phyloP scores from a whole-genome alignment of 1,140 invertebrate species.

The Hyphantria cunea region DNA sequence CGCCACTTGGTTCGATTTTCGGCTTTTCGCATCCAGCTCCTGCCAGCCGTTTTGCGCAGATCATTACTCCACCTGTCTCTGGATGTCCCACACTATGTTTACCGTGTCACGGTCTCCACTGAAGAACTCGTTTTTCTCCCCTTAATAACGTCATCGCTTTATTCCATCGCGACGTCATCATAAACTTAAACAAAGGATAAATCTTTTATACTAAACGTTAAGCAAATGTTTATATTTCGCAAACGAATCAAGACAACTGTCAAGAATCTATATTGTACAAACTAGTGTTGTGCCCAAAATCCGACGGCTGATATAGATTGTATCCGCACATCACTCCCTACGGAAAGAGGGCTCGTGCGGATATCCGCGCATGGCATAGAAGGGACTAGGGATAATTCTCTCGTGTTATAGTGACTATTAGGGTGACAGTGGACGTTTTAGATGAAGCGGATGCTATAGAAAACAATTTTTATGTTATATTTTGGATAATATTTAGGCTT shows the following conservation, averaged over 20 bases:
- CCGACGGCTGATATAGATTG: constrained; percentile 15
- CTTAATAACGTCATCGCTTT: too few relatives aligned
- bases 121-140: too few relatives aligned
- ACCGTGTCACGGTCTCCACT: too few relatives aligned
- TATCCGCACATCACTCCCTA: constrained; percentile 13
- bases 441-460: not conserved
- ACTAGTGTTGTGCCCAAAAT: constrained; percentile 21
- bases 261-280: not conserved
- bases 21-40: too few relatives aligned
- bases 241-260: not conserved
- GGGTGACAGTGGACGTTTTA: constrained; percentile 11
- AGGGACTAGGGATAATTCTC: constrained; percentile 23
- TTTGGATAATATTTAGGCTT: not conserved
- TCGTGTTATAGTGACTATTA: constrained; percentile 10
- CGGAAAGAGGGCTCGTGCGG: constrained; percentile 34
- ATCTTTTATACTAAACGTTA: not conserved
- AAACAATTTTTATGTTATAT: not conserved
- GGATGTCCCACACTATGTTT: too few relatives aligned
- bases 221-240: not conserved
- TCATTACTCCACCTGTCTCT: too few relatives aligned
- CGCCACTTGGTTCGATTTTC: too few relatives aligned
- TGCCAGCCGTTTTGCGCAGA: too few relatives aligned
- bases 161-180: too few relatives aligned
- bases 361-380: constrained; percentile 28
- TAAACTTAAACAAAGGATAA: too few relatives aligned